Evolutionary conservation across 2,888 invertebrate species (phyloP).

Genomic region (Philopedon plagiatum): DNA sequence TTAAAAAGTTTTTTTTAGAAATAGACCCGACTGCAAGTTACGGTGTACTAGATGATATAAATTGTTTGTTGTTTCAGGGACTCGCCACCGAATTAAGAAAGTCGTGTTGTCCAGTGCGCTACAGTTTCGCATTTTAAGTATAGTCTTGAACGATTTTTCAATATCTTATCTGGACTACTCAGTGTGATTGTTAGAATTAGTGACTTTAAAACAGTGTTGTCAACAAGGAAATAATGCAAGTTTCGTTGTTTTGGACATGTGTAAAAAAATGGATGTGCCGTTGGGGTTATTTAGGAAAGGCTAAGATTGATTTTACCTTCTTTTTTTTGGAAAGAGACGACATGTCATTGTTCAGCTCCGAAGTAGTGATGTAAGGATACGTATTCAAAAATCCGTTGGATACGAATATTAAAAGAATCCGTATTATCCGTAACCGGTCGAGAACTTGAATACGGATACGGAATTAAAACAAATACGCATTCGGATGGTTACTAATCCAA

Average conservation of each 20-base stretch:
- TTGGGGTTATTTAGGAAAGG: background rate
- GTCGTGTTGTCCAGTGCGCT: conserved; percentile 47
- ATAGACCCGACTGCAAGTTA: too few relatives aligned
- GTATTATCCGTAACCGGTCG: too few relatives aligned
- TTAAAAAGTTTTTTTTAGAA: too few relatives aligned
- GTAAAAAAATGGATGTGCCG: conserved; percentile 20
- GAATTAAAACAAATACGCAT: too few relatives aligned
- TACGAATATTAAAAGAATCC: too few relatives aligned
- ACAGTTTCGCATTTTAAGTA: conserved; percentile 28
- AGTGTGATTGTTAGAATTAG: conserved; percentile 64
- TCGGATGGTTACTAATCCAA: too few relatives aligned
- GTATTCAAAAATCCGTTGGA: too few relatives aligned
- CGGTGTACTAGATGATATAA: too few relatives aligned
- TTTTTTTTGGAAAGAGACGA: background rate
- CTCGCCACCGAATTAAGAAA: conserved; percentile 55
- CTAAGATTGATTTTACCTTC: conserved; percentile 11
- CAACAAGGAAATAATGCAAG: conserved; percentile 12
- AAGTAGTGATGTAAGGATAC: too few relatives aligned
- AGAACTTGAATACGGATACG: too few relatives aligned
- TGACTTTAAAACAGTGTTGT: conserved; percentile 43
- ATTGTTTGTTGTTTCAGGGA: conserved; percentile 53
- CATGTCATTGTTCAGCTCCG: too few relatives aligned
- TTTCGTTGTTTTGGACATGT: conserved; percentile 19
- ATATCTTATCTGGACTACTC: conserved; percentile 54
- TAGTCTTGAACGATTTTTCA: conserved; percentile 53